Evolutionary conservation across 1,140 invertebrate genomes (phyloP).

Genomic region (Asobara japonica): DNA sequence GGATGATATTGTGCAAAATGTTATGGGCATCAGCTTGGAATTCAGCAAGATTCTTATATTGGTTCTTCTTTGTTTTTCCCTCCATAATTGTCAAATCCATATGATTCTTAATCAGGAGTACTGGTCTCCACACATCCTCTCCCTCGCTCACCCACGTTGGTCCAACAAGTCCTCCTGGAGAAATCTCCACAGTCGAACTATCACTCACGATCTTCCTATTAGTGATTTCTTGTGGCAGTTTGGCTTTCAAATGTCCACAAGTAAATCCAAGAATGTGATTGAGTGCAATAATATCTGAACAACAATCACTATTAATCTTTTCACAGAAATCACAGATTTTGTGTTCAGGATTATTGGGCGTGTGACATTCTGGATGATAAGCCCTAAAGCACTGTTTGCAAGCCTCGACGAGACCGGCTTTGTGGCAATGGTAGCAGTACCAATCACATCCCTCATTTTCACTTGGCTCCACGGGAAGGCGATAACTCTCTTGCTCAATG

Average conservation of each 20-base stretch:
- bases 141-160: slow-evolving; percentile 60
- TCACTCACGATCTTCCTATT: slow-evolving; percentile 59
- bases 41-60: slow-evolving; percentile 57
- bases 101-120: slow-evolving; percentile 59
- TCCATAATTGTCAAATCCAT: slow-evolving; percentile 64
- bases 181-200: slow-evolving; percentile 44
- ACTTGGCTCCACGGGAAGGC: slow-evolving; percentile 45
- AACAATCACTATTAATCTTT: slow-evolving; percentile 53
- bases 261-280: slow-evolving; percentile 59
- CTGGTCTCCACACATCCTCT: slow-evolving; percentile 59
- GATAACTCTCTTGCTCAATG: slow-evolving; percentile 56
- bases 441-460: slow-evolving; percentile 53
- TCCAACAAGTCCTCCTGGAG: slow-evolving; percentile 51
- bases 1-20: slow-evolving; percentile 60
- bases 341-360: slow-evolving; percentile 41
- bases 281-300: slow-evolving; percentile 48
- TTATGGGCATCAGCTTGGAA: slow-evolving; percentile 62
- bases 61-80: slow-evolving; percentile 52
- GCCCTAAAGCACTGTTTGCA: slow-evolving; percentile 59
- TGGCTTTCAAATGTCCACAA: slow-evolving; percentile 61
- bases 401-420: slow-evolving; percentile 53
- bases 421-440: slow-evolving; percentile 61
- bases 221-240: slow-evolving; percentile 59
- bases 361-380: slow-evolving; percentile 54
- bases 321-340: slow-evolving; percentile 58